Evolutionary conservation across 2,113 vertebrate genomes (phyloP).

Genomic region (Telmatochromis sp.): DNA sequence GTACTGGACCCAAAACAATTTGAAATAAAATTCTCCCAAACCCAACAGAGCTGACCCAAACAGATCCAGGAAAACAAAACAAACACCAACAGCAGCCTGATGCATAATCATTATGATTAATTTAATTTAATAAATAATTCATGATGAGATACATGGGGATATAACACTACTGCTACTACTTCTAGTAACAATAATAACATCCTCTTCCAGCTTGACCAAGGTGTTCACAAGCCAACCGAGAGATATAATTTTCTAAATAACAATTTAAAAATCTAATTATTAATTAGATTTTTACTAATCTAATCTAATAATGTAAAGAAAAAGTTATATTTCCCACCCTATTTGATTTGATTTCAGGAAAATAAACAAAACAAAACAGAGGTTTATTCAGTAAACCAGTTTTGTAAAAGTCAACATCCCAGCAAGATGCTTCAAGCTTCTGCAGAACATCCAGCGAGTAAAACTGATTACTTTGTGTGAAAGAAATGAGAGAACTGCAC

Average conservation of each 20-base stretch:
- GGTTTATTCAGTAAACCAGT: background rate
- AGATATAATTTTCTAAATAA: background rate
- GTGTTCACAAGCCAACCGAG: background rate
- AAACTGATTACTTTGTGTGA: background rate
- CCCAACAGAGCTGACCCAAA: background rate
- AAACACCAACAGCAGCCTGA: background rate
- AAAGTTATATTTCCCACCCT: background rate
- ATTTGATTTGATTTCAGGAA: background rate
- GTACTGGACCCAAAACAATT: background rate
- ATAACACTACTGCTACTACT: background rate
- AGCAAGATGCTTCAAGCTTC: background rate
- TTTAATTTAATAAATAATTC: background rate
- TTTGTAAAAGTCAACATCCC: background rate
- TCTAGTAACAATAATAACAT: background rate
- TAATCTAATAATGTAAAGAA: background rate
- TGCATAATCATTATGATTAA: background rate
- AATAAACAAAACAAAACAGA: background rate
- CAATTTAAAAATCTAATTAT: background rate
- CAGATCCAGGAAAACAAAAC: background rate
- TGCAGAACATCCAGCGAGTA: background rate
- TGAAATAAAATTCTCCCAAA: background rate
- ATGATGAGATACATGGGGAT: background rate
- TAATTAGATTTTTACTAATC: background rate
- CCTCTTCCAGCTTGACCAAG: background rate
- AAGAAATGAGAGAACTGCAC: background rate